phyloP scores from a whole-genome alignment of 2,888 invertebrate species.

The Eledona agricola region DNA sequence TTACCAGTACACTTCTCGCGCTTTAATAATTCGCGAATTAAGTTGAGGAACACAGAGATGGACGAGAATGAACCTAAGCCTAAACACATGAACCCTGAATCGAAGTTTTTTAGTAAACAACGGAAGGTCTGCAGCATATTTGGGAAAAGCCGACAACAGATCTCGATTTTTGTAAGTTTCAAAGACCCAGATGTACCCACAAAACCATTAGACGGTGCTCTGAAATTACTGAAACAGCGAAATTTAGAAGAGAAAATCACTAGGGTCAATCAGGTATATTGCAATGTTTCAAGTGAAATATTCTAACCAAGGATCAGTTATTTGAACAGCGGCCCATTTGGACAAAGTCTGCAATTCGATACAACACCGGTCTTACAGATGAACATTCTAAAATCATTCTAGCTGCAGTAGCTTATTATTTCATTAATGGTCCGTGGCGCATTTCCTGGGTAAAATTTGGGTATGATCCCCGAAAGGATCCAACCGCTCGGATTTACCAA shows the following conservation, averaged over 20 bases:
- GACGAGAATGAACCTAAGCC: conserved; percentile 21
- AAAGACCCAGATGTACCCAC: conserved; percentile 54
- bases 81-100: conserved; percentile 1
- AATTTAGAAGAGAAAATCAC: conserved; percentile 57
- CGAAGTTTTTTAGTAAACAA: conserved; percentile 13
- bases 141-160: conserved; percentile 27
- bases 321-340: conserved; percentile 91
- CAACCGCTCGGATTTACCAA: conserved; percentile 83
- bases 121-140: conserved; percentile 29
- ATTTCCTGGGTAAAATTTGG: conserved; percentile 89
- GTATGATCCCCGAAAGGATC: conserved; percentile 89
- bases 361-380: conserved; percentile 69
- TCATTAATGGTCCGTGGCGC: conserved; percentile 91
- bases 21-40: conserved; percentile 22
- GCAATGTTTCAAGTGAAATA: conserved; percentile 46
- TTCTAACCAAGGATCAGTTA: conserved; percentile 62
- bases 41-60: conserved; percentile 15
- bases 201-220: conserved; percentile 40
- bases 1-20: conserved; percentile 30
- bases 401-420: conserved; percentile 86
- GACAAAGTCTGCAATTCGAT: conserved; percentile 81
- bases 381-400: conserved; percentile 79
- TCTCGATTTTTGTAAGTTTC: conserved; percentile 71
- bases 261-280: conserved; percentile 46
- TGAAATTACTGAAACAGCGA: conserved; percentile 41